Conservation (phyloP, 2,888 invertebrate genomes). For the Luperina nickerlii region DNA sequence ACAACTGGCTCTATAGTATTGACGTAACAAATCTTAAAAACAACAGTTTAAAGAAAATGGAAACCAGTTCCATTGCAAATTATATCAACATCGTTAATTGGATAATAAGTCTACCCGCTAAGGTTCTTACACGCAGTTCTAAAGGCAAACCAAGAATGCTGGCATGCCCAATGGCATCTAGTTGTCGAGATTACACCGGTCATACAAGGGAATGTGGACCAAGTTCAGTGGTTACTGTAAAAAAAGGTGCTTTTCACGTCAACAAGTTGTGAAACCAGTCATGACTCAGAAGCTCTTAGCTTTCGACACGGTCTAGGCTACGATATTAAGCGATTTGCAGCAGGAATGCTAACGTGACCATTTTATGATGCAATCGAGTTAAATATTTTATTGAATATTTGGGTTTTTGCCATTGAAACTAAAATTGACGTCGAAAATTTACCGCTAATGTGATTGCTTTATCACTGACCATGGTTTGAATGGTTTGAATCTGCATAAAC, state of each 20-base stretch:
- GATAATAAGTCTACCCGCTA: conserved; percentile 38
- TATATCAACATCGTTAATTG: conserved; percentile 54
- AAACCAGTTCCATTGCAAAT: conserved; percentile 45
- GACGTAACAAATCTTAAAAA: conserved; percentile 6
- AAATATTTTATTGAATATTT: conserved; percentile 43
- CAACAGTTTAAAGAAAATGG: conserved; percentile 8
- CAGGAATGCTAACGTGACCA: conserved; percentile 28
- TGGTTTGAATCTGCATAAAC: conserved; percentile 31
- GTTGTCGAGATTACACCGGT: conserved; percentile 54
- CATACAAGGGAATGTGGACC: conserved; percentile 57
- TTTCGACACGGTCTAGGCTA: conserved; percentile 59
- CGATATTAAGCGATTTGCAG: conserved; percentile 38
- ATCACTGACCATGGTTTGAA: conserved; percentile 8
- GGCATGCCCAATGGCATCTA: too few relatives aligned
- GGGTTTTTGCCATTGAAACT: conserved; percentile 4
- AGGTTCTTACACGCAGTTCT: conserved; percentile 47
- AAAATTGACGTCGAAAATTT: conserved; percentile 2
- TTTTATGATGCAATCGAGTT: conserved; percentile 31
- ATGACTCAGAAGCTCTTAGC: conserved; percentile 56
- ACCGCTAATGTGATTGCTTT: conserved; percentile 18
- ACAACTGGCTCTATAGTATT: neutral
- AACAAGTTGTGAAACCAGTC: conserved; percentile 49
- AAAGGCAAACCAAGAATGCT: conserved; percentile 35
- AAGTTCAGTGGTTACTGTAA: conserved; percentile 57
- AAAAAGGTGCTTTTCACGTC: conserved; percentile 52